phyloP scores from a whole-genome alignment of 2,797 vertebrate genomes.

The Glossophaga mutica region DNA sequence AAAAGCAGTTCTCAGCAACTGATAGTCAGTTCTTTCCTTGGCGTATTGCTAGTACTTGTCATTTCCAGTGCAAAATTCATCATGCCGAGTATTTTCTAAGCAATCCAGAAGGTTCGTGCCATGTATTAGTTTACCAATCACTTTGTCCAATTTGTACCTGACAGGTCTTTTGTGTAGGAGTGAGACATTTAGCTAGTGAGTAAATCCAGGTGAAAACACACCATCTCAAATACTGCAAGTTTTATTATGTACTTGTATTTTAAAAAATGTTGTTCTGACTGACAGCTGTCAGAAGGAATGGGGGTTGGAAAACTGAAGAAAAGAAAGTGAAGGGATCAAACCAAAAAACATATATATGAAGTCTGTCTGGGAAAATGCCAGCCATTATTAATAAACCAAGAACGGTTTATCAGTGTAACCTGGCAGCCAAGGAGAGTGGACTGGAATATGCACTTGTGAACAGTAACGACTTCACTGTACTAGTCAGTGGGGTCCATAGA shows the following conservation, averaged over 20 bases:
- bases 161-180: background rate
- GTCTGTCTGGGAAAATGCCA: background rate
- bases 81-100: background rate
- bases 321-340: background rate
- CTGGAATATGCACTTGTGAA: background rate
- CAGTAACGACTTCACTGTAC: background rate
- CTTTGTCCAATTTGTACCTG: background rate
- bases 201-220: background rate
- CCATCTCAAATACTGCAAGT: background rate
- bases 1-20: background rate
- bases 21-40: background rate
- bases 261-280: background rate
- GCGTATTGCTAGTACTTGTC: background rate
- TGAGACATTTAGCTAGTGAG: background rate
- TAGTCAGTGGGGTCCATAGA: background rate
- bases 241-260: background rate
- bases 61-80: background rate
- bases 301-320: background rate
- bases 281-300: background rate
- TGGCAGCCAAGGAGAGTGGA: background rate
- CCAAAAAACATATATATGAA: background rate
- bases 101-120: background rate
- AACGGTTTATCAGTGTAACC: background rate
- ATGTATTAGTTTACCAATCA: background rate
- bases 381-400: background rate